Evolutionary conservation across 1,140 invertebrate genomes (phyloP), one percentile per base, ranked within the genome.

Genomic region (Drosophila seguyi): DNA sequence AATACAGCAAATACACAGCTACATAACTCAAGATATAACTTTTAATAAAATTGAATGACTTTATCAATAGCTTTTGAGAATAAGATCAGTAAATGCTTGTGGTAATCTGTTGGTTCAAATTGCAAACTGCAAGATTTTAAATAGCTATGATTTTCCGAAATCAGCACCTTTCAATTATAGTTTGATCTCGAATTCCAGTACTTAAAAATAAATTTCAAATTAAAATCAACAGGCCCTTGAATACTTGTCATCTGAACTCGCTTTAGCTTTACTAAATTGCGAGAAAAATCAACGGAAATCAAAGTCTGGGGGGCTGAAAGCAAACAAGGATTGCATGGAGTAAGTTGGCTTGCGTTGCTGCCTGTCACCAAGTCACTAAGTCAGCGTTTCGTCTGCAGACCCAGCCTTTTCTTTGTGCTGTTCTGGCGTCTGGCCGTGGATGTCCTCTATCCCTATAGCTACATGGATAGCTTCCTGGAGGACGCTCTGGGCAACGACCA

Each of bases 391-490:
- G 0, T 7, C 31, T 20, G 1, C 34, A 79, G 71, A 25, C 81
- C 81, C 8, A 72, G 45, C 41, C 13, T 61, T 16, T 42, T 61
- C 6, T 65, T 68, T 14, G 18, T 50, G 8, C 18, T 86, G 0
- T 53, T 81, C n/a, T 85, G 82, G 82, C 73, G 67, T 0, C 6
- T 85, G 4, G 39, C 62, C 1, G 3, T 81, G n/a, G 27, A 73
- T 8, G 8, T 65, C 10, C 55, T 86, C 0, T 86, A 50, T 27
- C 81, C 82, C 1, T 47, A 47, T 14, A 42, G 6, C 13, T 77
- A 69, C 39, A 68, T 29, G 45, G 34, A 62, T 1, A n/a, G 18
- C 10, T 31, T 22, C 3, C n/a, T 86, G 16, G 57, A 77, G 62
- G 67, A 81, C 2, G 59, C 41, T 0, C 42, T 86, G 14, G 55